Percentiles rank a stretch among this genome's conserved stretches.
Evolutionary conservation across 2,888 invertebrate species (phyloP).

Genomic region (Trachelus stipa): DNA sequence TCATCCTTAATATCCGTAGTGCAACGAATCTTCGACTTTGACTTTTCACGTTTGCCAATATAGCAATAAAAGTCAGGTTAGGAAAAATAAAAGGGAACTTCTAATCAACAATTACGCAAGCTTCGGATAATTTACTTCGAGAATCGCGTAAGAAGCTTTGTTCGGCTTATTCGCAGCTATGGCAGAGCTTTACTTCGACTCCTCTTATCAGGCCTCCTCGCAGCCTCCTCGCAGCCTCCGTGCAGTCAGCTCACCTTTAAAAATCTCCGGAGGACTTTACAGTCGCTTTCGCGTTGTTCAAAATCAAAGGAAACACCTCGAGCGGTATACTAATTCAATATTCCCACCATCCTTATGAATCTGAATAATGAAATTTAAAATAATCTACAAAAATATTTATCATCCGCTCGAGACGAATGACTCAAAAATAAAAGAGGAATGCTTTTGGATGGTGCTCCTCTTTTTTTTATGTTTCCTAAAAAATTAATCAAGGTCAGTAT

Average conservation of each 20-base stretch:
- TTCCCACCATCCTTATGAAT: too few relatives aligned
- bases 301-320: background rate
- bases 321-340: too few relatives aligned
- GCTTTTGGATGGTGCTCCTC: too few relatives aligned
- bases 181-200: background rate
- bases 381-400: too few relatives aligned
- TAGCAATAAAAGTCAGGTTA: background rate
- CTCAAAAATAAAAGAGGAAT: too few relatives aligned
- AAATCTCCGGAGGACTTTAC: background rate
- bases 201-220: background rate
- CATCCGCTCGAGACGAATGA: too few relatives aligned
- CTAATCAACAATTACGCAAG: background rate
- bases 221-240: background rate
- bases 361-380: too few relatives aligned
- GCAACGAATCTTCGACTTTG: background rate
- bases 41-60: background rate
- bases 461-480: too few relatives aligned
- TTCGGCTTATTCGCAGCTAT: conserved; percentile 25
- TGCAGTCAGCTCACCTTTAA: background rate
- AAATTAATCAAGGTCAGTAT: too few relatives aligned
- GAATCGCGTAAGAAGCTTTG: conserved; percentile 26
- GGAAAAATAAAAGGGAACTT: too few relatives aligned
- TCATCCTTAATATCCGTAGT: background rate
- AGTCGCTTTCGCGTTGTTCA: background rate
- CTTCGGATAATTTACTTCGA: conserved; percentile 16